Base-by-base conservation (phyloP, 2,888 invertebrate genomes). In the Cephonodes hylas region DNA sequence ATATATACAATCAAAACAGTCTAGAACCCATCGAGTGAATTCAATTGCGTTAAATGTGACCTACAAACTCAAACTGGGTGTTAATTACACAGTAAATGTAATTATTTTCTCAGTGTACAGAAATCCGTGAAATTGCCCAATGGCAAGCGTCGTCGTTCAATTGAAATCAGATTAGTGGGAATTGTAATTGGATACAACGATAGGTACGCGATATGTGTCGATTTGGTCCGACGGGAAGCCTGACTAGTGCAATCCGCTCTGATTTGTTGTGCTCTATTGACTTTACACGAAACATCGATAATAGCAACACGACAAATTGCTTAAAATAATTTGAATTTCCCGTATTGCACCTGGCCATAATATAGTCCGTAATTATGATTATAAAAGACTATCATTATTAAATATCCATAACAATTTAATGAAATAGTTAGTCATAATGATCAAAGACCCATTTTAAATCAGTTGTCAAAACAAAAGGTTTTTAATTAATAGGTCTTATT, bases 181-280 rank as follows among this genome's bases (percentile, higher is more conserved):
- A 38, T 57, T 61, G 73, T 75, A 72, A 76, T 68, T 70, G 69
- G 72, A 74, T 75, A 69, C 66, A 57, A 61, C 42, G 53, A 56
- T 65, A 61, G 62, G 56, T 57, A 65, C 56, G 59, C 64, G 64
- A 64, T 61, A 57, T 34, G 62, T 64, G 64, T 63, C 69, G 67
- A 68, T 66, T 68, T 61, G 48, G 61, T 48, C 69, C 69, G 44
- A 62, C 63, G 53, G 42, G 79, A 80, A 80, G 70, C 80, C 80
- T 38, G 69, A 79, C 60, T 22, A 44, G 62, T 22, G 34, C 68
- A 68, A 71, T 66, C 65, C 67, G 25, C 62, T 56, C 69, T 75
- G 79, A 80, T 80, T 76, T 70, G 66, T 70, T 67, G 68, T 76
- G 70, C 75, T 70, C 71, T 72, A 75, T 70, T 71, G 69, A 70